Percentiles rank a stretch among this genome's conserved stretches.
phyloP scores from a whole-genome alignment of 2,888 invertebrate species.

The Penaeus monodon region DNA sequence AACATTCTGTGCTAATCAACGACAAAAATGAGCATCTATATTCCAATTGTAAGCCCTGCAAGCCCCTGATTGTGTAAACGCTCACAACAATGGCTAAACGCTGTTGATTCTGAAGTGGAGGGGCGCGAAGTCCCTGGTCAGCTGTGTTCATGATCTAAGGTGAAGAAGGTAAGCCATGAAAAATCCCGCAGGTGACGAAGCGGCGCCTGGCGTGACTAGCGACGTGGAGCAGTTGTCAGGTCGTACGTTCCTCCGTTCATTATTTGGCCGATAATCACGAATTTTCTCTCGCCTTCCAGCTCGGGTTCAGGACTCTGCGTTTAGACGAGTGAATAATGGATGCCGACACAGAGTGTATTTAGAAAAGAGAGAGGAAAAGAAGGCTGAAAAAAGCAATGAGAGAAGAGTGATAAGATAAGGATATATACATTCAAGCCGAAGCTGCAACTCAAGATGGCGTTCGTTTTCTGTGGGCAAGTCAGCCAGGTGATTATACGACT shows the following conservation, averaged over 20 bases:
- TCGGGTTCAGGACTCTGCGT: no score
- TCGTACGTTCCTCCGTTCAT: neutral
- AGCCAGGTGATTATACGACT: conserved; percentile 45
- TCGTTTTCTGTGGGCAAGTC: conserved; percentile 34
- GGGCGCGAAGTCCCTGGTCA: neutral
- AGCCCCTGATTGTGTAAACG: no score
- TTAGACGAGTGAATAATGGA: no score
- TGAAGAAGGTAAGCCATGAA: conserved; percentile 19
- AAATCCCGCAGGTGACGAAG: conserved; percentile 37
- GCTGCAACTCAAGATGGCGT: conserved; percentile 8
- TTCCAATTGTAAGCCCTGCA: no score
- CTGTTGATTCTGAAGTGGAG: neutral
- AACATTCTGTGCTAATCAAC: no score
- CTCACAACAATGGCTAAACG: no score
- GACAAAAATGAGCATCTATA: no score
- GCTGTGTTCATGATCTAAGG: conserved; percentile 19
- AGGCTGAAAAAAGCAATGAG: conserved; percentile 1
- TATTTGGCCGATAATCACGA: conserved; percentile 1
- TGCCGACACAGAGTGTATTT: no score
- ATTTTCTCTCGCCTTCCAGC: neutral
- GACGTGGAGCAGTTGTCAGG: neutral
- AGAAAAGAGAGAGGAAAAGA: neutral
- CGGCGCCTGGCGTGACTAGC: conserved; percentile 27
- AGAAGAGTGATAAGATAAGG: neutral
- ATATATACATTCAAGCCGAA: no score